Evolutionary conservation across 2,888 invertebrate species (phyloP), one percentile per base, ranked within the genome.

Genomic region (Tholera decimalis): DNA sequence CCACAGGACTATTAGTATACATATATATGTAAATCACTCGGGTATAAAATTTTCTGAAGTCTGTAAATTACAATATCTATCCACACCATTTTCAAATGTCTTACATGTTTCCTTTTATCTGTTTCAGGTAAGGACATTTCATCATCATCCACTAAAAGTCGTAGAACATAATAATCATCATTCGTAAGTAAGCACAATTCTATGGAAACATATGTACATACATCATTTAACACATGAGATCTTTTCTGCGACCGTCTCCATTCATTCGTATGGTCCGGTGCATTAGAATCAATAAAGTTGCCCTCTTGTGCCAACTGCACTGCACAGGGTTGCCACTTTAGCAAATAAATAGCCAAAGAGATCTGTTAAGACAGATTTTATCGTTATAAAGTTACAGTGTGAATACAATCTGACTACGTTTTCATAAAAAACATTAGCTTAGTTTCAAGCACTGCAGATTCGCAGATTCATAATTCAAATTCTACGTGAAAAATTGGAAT

Each of bases 41-140:
- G n/a, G n/a, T n/a, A n/a, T n/a, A n/a, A n/a, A n/a, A n/a, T n/a
- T n/a, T n/a, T n/a, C n/a, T n/a, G n/a, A n/a, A n/a, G n/a, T n/a
- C n/a, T n/a, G n/a, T n/a, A n/a, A n/a, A n/a, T n/a, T n/a, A n/a
- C 28, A 28, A 28, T 28, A 28, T 28, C 5, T 28, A 8, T 28
- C 28, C 6, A 28, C 6, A 18, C 0, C 0, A 1, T n/a, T n/a
- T n/a, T 13, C n/a, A 33, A 33, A 30, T 9, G 8, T 9, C 9
- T 28, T 43, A 62, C n/a, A 41, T 24, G 20, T 18, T 15, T 0
- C 30, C 1, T 59, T 44, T 50, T 73, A 0, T 54, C 35, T 54
- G 39, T 73, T 72, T 18, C 75, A 73, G 75, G 75, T 73, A 73
- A 73, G 75, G 9, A n/a, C n/a, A n/a, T n/a, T n/a, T n/a, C n/a